Evolutionary conservation across 2,888 invertebrate species (phyloP), one percentile per base, ranked within the genome.

Genomic region (Xanthorhoe spadicearia): DNA sequence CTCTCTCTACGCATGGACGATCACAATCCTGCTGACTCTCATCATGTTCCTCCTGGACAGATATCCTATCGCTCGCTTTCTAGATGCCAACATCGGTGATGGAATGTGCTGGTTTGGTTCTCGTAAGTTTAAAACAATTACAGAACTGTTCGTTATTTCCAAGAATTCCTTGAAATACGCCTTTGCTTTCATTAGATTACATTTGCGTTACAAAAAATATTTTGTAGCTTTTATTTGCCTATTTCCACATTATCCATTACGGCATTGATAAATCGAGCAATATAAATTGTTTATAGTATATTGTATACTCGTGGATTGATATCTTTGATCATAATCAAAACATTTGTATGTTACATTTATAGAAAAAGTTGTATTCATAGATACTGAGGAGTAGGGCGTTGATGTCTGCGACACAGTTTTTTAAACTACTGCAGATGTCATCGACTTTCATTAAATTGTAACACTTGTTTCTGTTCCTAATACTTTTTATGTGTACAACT

Each of bases 1-100:
- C 82, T 95, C 95, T 0, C 52, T 95, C 1, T 96, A 96, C 81
- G 96, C 96, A 0, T 97, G 96, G 96, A 95, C 95, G 3, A 76
- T 95, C 9, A 94, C 96, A 0, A 78, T 94, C 2, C 43, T 94
- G 0, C 81, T 96, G 48, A 95, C 95, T 0, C 72, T 88, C 9
- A 80, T 93, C 7, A 94, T 94, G 64, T 92, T 94, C 59, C 78
- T 94, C 1, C 83, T 95, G 61, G 95, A 95, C 74, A 83, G 85
- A 51, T 94, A 92, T 32, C 86, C 92, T 0, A 77, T 92, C 0
- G 71, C 86, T 0, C 28, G 61, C 0, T 50, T 85, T 64, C 84
- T 95, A 10, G 94, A 94, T 55, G 95, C 96, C 0, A 90, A 94
- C 70, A 94, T 96, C 60, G 96, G 96, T 6, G 76, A 78, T 13